These are phyloP conservation scores for Eutrigla gurnardus DNA, from an alignment of 2,797 vertebrate genomes.

Conservation along the genomic window DNA sequence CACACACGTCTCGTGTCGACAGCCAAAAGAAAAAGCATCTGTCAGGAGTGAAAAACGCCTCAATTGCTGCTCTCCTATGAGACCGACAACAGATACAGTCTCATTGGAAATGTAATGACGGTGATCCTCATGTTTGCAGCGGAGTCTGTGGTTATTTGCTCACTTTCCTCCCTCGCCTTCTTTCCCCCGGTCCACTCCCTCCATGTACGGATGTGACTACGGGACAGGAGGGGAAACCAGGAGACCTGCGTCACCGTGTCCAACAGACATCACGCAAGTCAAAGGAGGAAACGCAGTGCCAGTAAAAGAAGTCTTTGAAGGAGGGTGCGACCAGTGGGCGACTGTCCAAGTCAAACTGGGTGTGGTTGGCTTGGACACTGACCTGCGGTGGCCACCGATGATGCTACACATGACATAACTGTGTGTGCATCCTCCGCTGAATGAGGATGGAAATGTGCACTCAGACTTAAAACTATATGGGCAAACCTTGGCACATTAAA, in stretches of 20 bases:
- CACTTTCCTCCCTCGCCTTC: not conserved
- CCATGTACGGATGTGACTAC: not conserved
- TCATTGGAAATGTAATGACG: constrained; percentile 24
- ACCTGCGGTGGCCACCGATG: constrained; percentile 20
- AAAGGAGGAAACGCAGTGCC: constrained; percentile 24
- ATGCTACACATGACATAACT: constrained; percentile 31
- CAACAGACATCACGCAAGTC: constrained; percentile 4
- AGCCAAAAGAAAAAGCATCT: constrained; percentile 9
- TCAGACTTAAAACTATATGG: too few relatives aligned
- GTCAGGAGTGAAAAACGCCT: constrained; percentile 29
- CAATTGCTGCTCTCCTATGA: constrained; percentile 23
- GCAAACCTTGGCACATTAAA: not conserved
- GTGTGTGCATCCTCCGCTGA: not conserved
- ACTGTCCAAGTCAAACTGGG: constrained; percentile 36
- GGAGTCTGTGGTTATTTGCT: constrained; percentile 28
- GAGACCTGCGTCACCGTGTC: not conserved
- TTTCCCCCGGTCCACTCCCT: constrained; percentile 9
- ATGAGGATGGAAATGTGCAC: not conserved
- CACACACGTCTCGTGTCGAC: not conserved
- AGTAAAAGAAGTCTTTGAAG: constrained; percentile 35
- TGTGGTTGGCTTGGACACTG: constrained; percentile 34
- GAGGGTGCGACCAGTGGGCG: constrained; percentile 6
- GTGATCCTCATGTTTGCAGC: constrained; percentile 28
- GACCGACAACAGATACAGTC: constrained; percentile 31
- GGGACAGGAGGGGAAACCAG: not conserved